A percentile compares a stretch with the other conserved stretches of the same genome.
Evolutionary conservation across 2,797 vertebrate genomes (phyloP).

Genomic region (Halcyon chelicuti): DNA sequence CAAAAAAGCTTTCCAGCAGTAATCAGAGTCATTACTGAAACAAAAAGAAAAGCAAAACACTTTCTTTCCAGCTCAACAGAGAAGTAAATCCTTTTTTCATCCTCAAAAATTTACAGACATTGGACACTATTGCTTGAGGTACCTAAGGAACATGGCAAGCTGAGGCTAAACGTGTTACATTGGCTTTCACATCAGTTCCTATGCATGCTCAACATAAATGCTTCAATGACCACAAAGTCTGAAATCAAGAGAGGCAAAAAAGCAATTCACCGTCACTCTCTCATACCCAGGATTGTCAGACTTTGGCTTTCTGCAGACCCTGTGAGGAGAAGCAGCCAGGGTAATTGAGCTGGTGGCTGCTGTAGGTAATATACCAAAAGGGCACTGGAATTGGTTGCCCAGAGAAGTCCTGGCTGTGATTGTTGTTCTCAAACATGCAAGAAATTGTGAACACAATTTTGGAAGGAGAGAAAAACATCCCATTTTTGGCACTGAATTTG

Average conservation of each 20-base stretch:
- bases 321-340: not conserved
- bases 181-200: not conserved
- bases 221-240: not conserved
- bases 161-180: not conserved
- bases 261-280: not conserved
- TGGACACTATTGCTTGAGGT: not conserved
- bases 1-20: not conserved
- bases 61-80: not conserved
- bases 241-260: not conserved
- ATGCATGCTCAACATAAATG: rapidly evolving
- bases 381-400: not conserved
- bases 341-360: not conserved
- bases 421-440: not conserved
- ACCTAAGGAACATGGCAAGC: not conserved
- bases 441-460: not conserved
- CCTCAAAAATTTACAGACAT: not conserved
- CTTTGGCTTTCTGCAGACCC: not conserved
- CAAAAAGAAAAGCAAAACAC: not conserved
- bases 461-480: not conserved
- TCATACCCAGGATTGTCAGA: not conserved
- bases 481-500: not conserved
- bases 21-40: not conserved
- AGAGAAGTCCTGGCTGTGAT: not conserved
- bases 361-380: not conserved
- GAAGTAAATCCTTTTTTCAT: not conserved